Evolutionary conservation across 2,113 vertebrate genomes (phyloP).

Genomic region (Phoxinus phoxinus): DNA sequence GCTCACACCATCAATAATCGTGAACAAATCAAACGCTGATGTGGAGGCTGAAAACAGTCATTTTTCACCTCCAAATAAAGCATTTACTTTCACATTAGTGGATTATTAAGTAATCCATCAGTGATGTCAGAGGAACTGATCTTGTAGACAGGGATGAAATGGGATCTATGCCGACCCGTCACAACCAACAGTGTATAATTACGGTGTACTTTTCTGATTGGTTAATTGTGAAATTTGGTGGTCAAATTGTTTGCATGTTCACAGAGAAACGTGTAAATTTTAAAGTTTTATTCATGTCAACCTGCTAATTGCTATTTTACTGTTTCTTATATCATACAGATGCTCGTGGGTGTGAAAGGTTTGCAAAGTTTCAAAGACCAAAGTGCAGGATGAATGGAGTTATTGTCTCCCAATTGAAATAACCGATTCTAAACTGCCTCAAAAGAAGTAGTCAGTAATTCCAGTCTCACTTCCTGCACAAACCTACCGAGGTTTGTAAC

Average conservation of each 20-base stretch:
- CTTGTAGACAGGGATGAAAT: neutral
- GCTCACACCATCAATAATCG: slow-evolving; percentile 12
- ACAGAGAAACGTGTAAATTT: neutral
- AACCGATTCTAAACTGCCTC: no score
- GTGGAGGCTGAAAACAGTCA: slow-evolving; percentile 13
- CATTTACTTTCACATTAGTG: slow-evolving; percentile 21
- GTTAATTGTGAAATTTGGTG: neutral
- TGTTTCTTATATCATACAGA: no score
- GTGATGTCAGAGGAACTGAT: slow-evolving; percentile 10
- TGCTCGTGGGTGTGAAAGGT: no score
- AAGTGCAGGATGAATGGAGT: no score
- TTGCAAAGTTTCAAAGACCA: no score
- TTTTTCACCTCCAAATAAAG: neutral
- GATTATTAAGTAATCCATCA: slow-evolving; percentile 27
- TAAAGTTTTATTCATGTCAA: neutral
- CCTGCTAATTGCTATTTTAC: neutral
- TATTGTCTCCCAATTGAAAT: no score
- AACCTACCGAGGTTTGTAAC: no score
- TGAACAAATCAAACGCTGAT: neutral
- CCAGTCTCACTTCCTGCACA: no score
- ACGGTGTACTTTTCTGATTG: neutral
- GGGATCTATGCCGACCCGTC: neutral
- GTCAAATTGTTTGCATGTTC: neutral
- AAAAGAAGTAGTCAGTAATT: no score
- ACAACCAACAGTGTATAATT: neutral